Conservation (phyloP, 2,888 invertebrate genomes). For the Panopea generosa region DNA sequence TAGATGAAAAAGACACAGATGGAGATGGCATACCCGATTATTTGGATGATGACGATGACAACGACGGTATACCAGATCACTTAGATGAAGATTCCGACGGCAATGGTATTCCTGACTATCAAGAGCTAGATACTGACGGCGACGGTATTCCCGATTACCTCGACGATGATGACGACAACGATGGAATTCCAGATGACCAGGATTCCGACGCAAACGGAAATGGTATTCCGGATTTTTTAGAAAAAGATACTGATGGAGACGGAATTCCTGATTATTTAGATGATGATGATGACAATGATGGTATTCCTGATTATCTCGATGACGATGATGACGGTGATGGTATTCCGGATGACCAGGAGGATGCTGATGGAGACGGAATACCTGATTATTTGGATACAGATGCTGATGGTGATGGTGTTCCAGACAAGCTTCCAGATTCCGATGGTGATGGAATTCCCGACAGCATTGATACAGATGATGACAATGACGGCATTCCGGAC, state of each 20-base stretch:
- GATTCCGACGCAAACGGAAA: slow-evolving; percentile 79
- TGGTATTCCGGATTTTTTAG: slow-evolving; percentile 77
- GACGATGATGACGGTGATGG: slow-evolving; percentile 61
- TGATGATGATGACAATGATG: slow-evolving; percentile 76
- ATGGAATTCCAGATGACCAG: slow-evolving; percentile 72
- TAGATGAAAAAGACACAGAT: too few species aligned
- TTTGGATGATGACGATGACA: too few species aligned
- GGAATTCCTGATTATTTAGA: slow-evolving; percentile 73
- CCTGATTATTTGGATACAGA: slow-evolving; percentile 74
- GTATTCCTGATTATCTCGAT: slow-evolving; percentile 40
- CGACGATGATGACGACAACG: slow-evolving; percentile 68
- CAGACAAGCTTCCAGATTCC: slow-evolving; percentile 72
- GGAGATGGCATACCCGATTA: too few species aligned
- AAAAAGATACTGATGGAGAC: slow-evolving; percentile 70
- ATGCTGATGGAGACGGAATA: slow-evolving; percentile 58
- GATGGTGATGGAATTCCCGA: slow-evolving; percentile 82
- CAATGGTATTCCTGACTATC: slow-evolving; percentile 68
- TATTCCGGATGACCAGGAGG: background rate
- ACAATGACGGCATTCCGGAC: slow-evolving; percentile 66
- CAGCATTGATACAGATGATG: slow-evolving; percentile 65
- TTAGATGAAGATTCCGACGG: slow-evolving; percentile 69
- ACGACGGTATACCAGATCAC: slow-evolving; percentile 74
- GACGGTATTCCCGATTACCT: slow-evolving; percentile 80
- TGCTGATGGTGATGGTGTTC: slow-evolving; percentile 79
- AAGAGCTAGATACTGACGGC: slow-evolving; percentile 74